These are phyloP conservation scores for Antennarius maculatus DNA, from an alignment of 2,797 vertebrate species.

Conservation along the genomic window DNA sequence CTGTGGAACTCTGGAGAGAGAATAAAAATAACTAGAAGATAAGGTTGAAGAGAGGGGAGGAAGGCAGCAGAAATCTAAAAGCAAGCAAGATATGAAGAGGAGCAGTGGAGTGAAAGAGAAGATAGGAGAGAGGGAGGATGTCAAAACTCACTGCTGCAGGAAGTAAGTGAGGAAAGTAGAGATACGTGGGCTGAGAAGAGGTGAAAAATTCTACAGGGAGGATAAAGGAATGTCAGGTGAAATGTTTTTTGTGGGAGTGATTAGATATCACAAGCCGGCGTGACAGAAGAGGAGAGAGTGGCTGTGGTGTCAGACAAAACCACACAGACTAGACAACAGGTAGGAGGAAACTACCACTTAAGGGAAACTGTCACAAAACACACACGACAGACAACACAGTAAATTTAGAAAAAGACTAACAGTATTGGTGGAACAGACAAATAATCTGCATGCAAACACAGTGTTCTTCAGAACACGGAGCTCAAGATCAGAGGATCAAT, in stretches of 20 bases:
- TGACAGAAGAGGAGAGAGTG: conserved; percentile 18
- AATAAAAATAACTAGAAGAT: background rate
- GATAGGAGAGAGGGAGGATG: conserved; percentile 12
- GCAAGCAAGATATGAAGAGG: conserved; percentile 19
- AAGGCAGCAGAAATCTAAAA: conserved; percentile 8
- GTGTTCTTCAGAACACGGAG: conserved; percentile 9
- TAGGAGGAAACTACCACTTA: conserved; percentile 20
- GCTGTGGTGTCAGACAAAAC: conserved; percentile 14
- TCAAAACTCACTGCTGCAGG: conserved; percentile 48
- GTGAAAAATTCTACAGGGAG: conserved; percentile 47
- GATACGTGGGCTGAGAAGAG: conserved; percentile 30
- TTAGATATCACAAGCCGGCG: conserved; percentile 35
- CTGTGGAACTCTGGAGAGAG: background rate
- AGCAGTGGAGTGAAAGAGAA: conserved; percentile 25
- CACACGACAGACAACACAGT: conserved; percentile 30
- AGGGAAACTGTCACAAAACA: conserved; percentile 13
- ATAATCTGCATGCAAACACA: conserved; percentile 3
- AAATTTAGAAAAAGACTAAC: conserved; percentile 20
- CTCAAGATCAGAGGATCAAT: conserved; percentile 45
- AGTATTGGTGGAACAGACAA: background rate
- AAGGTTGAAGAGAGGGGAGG: conserved; percentile 3
- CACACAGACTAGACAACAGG: conserved; percentile 42
- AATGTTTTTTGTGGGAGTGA: conserved; percentile 24
- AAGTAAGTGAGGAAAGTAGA: conserved; percentile 34
- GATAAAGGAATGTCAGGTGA: background rate